A percentile compares a stretch with the other conserved stretches of the same genome.
Conservation (phyloP, 1,140 invertebrate species). For the Spodoptera litura region DNA sequence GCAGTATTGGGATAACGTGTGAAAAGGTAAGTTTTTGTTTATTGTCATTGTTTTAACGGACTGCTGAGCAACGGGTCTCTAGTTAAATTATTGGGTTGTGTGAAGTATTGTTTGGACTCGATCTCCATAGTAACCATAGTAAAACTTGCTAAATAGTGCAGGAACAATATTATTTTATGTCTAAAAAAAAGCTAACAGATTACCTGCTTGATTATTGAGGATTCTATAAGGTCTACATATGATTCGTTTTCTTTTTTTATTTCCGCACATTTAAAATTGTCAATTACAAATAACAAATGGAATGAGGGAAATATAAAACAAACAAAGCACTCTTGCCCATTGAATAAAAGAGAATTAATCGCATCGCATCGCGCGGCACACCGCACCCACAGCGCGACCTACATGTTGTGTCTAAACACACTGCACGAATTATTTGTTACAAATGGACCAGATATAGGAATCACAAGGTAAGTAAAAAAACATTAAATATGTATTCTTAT, state of each 20-base stretch:
- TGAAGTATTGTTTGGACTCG: no score
- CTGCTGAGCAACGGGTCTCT: no score
- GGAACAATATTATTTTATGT: background rate
- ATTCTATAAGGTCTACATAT: no score
- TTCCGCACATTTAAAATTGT: background rate
- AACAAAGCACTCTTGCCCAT: background rate
- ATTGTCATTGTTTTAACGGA: no score
- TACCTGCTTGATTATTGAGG: no score
- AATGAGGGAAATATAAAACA: background rate
- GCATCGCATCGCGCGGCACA: background rate
- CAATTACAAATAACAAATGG: background rate
- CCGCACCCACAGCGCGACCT: constrained; percentile 5
- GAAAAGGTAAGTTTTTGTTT: background rate
- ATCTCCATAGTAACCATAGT: no score
- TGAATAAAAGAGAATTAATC: constrained; percentile 24
- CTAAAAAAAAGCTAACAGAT: no score
- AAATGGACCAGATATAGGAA: background rate
- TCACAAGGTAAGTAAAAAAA: no score
- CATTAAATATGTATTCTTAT: no score
- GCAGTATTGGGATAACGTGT: background rate
- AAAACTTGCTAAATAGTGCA: background rate
- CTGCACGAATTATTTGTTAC: background rate
- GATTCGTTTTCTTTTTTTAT: no score
- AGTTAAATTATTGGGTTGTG: no score
- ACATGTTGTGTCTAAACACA: constrained; percentile 9